Evolutionary conservation across 2,888 invertebrate genomes (phyloP), one percentile per base, ranked within the genome.

Genomic region (Hesperia comma): DNA sequence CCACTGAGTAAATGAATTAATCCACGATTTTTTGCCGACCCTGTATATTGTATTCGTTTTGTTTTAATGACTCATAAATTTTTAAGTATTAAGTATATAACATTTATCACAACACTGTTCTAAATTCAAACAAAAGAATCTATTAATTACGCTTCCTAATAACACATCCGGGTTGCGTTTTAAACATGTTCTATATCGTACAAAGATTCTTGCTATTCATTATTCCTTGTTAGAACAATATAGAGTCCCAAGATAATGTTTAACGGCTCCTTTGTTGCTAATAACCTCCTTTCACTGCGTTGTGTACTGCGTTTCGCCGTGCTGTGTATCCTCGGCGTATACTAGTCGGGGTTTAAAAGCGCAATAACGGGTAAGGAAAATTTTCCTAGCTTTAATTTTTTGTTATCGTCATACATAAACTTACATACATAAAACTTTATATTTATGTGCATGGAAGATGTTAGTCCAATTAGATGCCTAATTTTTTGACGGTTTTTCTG

Each of bases 211-310:
- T 33, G 46, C 46, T 46, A 33, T 37, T 46, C 46, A 63, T 62
- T 54, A 62, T 63, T 56, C 63, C 17, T 17, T 19, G 63, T 63
- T 46, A 63, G 55, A 46, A 63, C 55, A 63, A 63, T 63, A 56
- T 43, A 63, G 33, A 17, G 51, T 37, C 26, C 26, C 26, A 5
- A 26, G 26, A 26, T 26, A 26, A 26, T 26, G 26, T 26, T 26
- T 26, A 26, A 26, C 26, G 26, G 5, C 40, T 46, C 41, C 54
- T 63, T 53, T 61, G 51, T 61, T 49, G 63, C 63, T 63, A 63
- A 63, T 56, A 56, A 63, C 43, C 43, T 58, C 62, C 63, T 56
- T 63, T 63, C 63, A 63, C 51, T 19, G 19, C 46, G 4, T 14
- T 61, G 32, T 32, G 41, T 46, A 43, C 12, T 21, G 51, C 33